Evolutionary conservation across 2,888 invertebrate species (phyloP).

Genomic region (Liodrosophila aerea): DNA sequence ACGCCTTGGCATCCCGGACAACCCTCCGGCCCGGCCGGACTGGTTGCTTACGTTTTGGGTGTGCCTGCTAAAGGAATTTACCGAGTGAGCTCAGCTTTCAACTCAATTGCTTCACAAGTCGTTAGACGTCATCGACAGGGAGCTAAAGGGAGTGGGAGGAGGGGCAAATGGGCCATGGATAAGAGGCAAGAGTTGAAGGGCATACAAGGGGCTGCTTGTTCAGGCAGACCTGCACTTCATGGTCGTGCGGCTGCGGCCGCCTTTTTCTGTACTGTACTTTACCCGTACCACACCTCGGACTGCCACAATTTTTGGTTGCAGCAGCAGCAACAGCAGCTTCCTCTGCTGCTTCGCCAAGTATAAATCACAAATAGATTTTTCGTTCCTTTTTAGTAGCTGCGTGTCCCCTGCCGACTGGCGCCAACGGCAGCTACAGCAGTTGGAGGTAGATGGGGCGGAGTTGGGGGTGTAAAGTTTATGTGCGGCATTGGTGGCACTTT

Average conservation of each 20-base stretch:
- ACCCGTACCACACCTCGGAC: neutral
- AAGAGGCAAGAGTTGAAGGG: neutral
- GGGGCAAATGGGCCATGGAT: neutral
- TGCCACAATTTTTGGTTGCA: constrained; percentile 47
- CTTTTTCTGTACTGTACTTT: constrained; percentile 22
- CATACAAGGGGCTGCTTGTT: constrained; percentile 9
- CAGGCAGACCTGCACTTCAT: constrained; percentile 60
- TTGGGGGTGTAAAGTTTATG: constrained; percentile 39
- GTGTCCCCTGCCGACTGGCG: constrained; percentile 46
- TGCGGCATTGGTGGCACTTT: constrained; percentile 70
- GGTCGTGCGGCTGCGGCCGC: constrained; percentile 40
- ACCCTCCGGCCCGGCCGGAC: neutral
- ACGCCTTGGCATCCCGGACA: constrained; percentile 37
- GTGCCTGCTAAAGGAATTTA: constrained; percentile 40
- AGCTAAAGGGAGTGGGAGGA: neutral
- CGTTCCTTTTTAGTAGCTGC: constrained; percentile 33
- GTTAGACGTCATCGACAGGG: constrained; percentile 69
- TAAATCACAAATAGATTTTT: constrained; percentile 77
- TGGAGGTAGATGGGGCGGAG: neutral
- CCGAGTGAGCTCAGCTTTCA: constrained; percentile 72
- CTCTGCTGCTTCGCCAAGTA: constrained; percentile 29
- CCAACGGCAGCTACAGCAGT: constrained; percentile 15
- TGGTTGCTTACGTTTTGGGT: neutral
- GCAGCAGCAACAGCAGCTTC: constrained; percentile 35
- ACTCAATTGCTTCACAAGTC: constrained; percentile 79